Evolutionary conservation across 1,140 invertebrate species (phyloP), one percentile per base, ranked within the genome.

Genomic region (Orchestia grillus): DNA sequence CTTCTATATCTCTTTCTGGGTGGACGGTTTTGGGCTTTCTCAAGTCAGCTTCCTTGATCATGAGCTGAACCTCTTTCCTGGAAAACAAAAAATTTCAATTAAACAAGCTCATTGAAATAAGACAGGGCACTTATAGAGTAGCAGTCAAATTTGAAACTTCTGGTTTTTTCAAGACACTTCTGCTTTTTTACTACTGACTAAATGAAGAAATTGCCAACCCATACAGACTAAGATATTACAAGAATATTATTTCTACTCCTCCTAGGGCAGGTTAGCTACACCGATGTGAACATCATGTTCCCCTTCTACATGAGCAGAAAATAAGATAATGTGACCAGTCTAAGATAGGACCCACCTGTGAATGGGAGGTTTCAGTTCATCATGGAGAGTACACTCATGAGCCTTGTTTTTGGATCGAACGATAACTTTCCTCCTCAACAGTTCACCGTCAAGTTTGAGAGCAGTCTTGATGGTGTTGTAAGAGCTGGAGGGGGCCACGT

Each of bases 301-400:
- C 11, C 36, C 62, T 36, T 77, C 1, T 77, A 36, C 62, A 77
- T 28, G 19, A 23, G 62, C 62, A 23, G 36, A 77, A 77, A 53
- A 53, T 8, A 53, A 53, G n/a, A n/a, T n/a, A n/a, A n/a, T n/a
- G n/a, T n/a, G n/a, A 53, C 11, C 11, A 77, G 62, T 15, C 28
- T 19, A 36, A 36, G 11, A 15, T 28, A 8, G 44, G 40, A 94
- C 92, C 44, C 40, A 94, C 92, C 92, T 94, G 92, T 94, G 44
- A 47, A 94, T 94, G 19, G 92, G 92, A 45, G 92, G 92, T 40
- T 94, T 94, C 41, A 94, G 92, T 40, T 94, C 92, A 94, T 94
- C 92, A 47, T 94, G 92, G 40, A 94, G 92, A n/a, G 92, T 94
- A 44, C 92, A 94, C 92, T 94, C 92, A 40, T 44, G 41, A 45